Conservation (phyloP, 2,888 invertebrate species). For the Dryobota labecula region DNA sequence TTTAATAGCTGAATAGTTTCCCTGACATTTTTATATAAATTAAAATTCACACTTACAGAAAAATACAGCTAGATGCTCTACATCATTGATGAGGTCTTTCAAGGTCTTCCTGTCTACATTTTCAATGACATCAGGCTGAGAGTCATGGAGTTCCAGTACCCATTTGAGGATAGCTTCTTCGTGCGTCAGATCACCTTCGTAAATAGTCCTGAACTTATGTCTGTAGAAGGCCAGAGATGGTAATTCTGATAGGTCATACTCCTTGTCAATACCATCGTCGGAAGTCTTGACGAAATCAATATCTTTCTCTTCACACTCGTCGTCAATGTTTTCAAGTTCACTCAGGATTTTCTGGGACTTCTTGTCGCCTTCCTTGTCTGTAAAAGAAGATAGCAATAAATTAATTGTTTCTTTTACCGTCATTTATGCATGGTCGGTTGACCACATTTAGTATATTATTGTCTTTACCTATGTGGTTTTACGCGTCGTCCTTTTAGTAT, state of each 20-base stretch:
- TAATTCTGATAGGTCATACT: constrained; percentile 95
- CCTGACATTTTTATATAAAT: constrained; percentile 18
- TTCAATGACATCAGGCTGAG: constrained; percentile 97
- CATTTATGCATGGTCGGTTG: neutral
- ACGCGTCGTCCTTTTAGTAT: neutral
- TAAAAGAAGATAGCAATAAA: constrained; percentile 36
- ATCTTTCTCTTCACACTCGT: constrained; percentile 97
- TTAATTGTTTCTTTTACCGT: neutral
- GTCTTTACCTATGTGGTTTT: neutral
- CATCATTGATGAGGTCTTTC: constrained; percentile 96
- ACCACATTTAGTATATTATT: neutral
- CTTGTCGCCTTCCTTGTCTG: constrained; percentile 97
- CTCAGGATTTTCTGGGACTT: constrained; percentile 96
- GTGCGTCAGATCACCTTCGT: constrained; percentile 97
- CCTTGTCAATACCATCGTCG: constrained; percentile 96
- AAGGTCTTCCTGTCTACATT: constrained; percentile 97
- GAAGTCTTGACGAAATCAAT: constrained; percentile 98
- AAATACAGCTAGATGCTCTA: constrained; percentile 97
- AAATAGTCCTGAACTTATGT: constrained; percentile 96
- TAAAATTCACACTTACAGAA: constrained; percentile 93
- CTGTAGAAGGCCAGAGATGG: constrained; percentile 97
- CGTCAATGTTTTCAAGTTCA: constrained; percentile 97
- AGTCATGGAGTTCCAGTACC: constrained; percentile 96
- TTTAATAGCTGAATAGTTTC: constrained; percentile 34
- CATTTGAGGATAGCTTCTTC: constrained; percentile 97